Conservation (phyloP, 2,888 invertebrate genomes). For the Campoplex nolae region DNA sequence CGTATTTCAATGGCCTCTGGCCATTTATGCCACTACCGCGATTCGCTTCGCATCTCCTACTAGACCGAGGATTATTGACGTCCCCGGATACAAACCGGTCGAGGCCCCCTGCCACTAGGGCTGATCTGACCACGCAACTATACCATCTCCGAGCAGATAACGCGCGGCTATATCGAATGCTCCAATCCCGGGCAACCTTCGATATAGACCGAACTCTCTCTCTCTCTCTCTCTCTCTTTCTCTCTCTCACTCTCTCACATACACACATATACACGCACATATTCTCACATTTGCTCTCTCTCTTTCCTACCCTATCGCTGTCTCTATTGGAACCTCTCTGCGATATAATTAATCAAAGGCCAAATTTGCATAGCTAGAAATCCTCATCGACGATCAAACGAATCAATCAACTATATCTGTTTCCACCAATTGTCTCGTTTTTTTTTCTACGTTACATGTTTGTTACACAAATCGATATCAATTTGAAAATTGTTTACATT, state of each 20-base stretch:
- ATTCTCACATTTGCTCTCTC: background rate
- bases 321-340: background rate
- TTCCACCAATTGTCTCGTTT: background rate
- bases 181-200: slow-evolving; percentile 19
- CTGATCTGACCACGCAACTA: slow-evolving; percentile 40
- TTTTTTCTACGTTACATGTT: background rate
- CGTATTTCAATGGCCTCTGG: slow-evolving; percentile 41
- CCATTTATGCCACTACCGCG: slow-evolving; percentile 35
- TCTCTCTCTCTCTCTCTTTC: slow-evolving; percentile 10
- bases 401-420: background rate
- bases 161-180: slow-evolving; percentile 21
- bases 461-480: background rate
- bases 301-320: slow-evolving; percentile 5
- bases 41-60: slow-evolving; percentile 43
- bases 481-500: background rate
- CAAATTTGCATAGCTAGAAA: slow-evolving; percentile 32
- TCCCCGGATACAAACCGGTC: slow-evolving; percentile 40
- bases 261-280: background rate
- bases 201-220: background rate
- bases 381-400: slow-evolving; percentile 22
- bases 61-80: slow-evolving; percentile 69
- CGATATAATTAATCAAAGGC: slow-evolving; percentile 35
- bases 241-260: background rate
- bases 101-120: slow-evolving; percentile 24
- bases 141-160: slow-evolving; percentile 49